Conservation (phyloP, 1,140 invertebrate genomes). For the Drosophila saltans region DNA sequence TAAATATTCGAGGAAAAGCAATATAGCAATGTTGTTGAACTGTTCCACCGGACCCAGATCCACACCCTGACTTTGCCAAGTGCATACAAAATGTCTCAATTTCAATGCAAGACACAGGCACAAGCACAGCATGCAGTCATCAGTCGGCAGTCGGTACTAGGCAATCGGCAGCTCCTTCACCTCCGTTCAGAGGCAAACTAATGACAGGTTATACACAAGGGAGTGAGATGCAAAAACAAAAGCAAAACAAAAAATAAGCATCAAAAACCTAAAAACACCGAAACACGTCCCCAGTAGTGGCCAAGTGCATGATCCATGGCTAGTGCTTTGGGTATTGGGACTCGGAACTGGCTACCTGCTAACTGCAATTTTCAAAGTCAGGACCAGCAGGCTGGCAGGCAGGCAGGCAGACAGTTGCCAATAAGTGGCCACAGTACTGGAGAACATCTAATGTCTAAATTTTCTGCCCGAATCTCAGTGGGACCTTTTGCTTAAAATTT, state of each 20-base stretch:
- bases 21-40: background rate
- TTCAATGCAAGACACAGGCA: constrained; percentile 46
- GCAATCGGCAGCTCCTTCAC: constrained; percentile 37
- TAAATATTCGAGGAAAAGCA: background rate
- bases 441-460: constrained; percentile 75
- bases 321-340: background rate
- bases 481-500: constrained; percentile 41
- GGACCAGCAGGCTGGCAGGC: constrained; percentile 9
- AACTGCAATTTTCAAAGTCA: constrained; percentile 52
- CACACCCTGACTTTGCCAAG: constrained; percentile 34
- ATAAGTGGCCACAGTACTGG: constrained; percentile 69
- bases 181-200: constrained; percentile 43
- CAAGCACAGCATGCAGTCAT: constrained; percentile 26
- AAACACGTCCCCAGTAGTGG: constrained; percentile 34
- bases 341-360: constrained; percentile 60
- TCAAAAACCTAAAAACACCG: background rate
- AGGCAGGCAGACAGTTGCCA: constrained; percentile 53
- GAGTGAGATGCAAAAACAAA: constrained; percentile 67
- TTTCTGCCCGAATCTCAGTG: constrained; percentile 46
- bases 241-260: constrained; percentile 9
- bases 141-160: constrained; percentile 27
- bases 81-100: constrained; percentile 72
- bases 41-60: constrained; percentile 4
- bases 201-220: constrained; percentile 73
- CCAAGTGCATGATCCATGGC: constrained; percentile 56